These are phyloP conservation scores for Nycteola revayana DNA, from an alignment of 2,888 invertebrate species.

Conservation along the genomic window DNA sequence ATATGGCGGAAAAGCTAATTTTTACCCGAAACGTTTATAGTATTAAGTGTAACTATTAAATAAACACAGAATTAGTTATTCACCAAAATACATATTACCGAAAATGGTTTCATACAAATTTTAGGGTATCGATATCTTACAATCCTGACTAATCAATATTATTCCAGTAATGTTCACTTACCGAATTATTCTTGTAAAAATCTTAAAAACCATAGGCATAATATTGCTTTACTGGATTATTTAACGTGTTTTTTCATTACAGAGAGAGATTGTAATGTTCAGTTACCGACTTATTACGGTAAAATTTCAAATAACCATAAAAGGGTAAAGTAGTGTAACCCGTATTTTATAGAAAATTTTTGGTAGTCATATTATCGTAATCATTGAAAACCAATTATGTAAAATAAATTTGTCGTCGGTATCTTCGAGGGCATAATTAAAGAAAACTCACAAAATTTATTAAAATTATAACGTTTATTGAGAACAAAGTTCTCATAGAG, in stretches of 20 bases:
- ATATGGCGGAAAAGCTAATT: conserved; percentile 4
- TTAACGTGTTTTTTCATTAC: conserved; percentile 6
- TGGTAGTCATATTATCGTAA: conserved; percentile 3
- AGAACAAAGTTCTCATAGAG: conserved; percentile 6
- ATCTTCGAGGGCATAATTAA: conserved; percentile 1
- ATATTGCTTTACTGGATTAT: conserved; percentile 7
- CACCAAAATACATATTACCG: conserved; percentile 7
- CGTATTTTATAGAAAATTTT: conserved; percentile 3
- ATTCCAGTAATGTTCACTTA: conserved; percentile 9
- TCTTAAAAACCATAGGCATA: conserved; percentile 1
- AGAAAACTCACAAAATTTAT: conserved; percentile 2
- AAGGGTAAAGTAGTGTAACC: conserved; percentile 9
- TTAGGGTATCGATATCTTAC: conserved; percentile 3
- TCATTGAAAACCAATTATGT: conserved; percentile 5
- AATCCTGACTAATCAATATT: conserved; percentile 5
- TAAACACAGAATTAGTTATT: conserved; percentile 6
- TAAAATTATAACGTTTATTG: conserved; percentile 2
- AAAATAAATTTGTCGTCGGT: conserved; percentile 3
- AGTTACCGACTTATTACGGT: conserved; percentile 10
- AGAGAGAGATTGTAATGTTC: conserved; percentile 7
- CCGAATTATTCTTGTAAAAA: conserved; percentile 8
- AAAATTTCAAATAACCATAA: conserved; percentile 4
- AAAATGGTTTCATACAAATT: conserved; percentile 4
- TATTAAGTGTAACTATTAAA: conserved; percentile 1
- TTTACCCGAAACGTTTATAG: conserved; percentile 3